Evolutionary conservation across 2,113 vertebrate genomes (phyloP).

Genomic region (Oceanodroma tethys): DNA sequence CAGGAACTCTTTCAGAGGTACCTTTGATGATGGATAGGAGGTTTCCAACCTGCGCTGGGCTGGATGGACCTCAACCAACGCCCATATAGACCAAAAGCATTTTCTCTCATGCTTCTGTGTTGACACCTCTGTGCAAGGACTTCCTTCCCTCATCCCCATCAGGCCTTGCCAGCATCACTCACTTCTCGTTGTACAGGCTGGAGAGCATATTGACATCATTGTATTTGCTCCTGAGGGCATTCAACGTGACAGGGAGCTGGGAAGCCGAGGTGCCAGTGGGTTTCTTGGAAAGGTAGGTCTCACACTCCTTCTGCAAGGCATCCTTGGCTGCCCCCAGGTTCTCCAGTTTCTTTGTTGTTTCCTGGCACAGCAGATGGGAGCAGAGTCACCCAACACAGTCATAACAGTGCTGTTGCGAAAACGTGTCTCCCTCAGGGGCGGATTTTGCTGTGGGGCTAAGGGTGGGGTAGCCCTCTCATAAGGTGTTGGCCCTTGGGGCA

Average conservation of each 20-base stretch:
- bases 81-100: background rate
- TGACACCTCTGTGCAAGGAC: background rate
- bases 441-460: constrained; percentile 20
- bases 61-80: background rate
- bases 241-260: constrained; percentile 80
- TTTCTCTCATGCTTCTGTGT: background rate
- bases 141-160: background rate
- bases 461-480: background rate
- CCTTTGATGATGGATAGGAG: background rate
- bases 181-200: constrained; percentile 88
- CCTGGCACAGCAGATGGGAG: constrained; percentile 66
- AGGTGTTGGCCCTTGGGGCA: background rate
- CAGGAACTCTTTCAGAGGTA: background rate
- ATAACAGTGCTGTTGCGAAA: background rate
- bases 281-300: constrained; percentile 76
- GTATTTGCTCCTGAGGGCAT: constrained; percentile 82
- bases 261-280: constrained; percentile 68
- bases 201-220: constrained; percentile 76
- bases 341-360: constrained; percentile 72
- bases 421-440: background rate
- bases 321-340: constrained; percentile 80
- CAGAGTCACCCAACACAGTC: background rate
- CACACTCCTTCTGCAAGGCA: constrained; percentile 78
- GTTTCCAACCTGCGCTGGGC: background rate
- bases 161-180: constrained; percentile 26